Base-by-base conservation (phyloP, 1,140 invertebrate genomes). In the Adoxophyes honmai region DNA sequence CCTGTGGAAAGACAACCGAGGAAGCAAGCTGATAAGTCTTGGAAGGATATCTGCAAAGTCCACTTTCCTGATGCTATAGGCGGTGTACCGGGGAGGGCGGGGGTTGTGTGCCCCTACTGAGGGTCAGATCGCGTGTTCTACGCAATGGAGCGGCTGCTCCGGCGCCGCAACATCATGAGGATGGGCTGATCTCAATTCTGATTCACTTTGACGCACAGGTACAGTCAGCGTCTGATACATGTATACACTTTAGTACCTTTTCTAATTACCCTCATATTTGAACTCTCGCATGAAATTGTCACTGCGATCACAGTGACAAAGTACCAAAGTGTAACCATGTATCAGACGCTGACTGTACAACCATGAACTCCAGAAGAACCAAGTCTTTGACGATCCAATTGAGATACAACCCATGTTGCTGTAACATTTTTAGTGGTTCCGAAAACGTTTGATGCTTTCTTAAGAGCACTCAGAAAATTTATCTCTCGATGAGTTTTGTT, bases 111-210 rank as follows among this genome's bases (percentile, higher is more conserved):
- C 52, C 85, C 83, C 52, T 86, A 84, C 75, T 88, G 85, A 88
- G 83, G 80, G 76, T 85, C 83, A 67, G 77, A 80, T 78, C 85
- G 85, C 85, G 85, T 86, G 85, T 86, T 88, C 85, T 86, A 88
- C 85, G 83, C 85, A 73, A 78, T 88, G 81, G 75, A 86, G 75
- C 77, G 81, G 37, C 65, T 88, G 64, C 82, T 88, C 61, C 78
- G 82, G 52, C 78, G 85, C 64, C 75, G 84, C 51, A 83, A 86
- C 60, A 84, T 88, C 53, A 85, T 86, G 83, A 79, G 85, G 71
- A 88, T 88, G 82, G 85, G 85, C 61, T 86, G 70, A 85, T 66
- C 66, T 60, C 37, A 56, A 58, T 58, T 68, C 14, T 18, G 51
- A 34, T 14, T 13, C 51, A 48, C 42, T 18, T 48, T 48, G 42